Conservation (phyloP, 2,888 invertebrate species). For the Tuta absoluta region DNA sequence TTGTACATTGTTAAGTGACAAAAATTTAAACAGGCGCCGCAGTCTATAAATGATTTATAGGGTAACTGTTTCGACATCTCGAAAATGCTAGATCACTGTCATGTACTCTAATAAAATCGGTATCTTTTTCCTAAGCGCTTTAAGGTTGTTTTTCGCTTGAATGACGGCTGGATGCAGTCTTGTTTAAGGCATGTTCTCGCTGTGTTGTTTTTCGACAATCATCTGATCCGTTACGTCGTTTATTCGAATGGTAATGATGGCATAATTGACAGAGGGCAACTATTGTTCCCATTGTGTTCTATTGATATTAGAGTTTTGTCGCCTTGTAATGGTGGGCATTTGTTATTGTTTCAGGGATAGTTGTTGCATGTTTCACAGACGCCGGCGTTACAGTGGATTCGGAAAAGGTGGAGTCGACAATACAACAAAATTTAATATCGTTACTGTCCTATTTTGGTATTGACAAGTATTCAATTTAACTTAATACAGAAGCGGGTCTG, state of each 20-base stretch:
- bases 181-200: conserved; percentile 59
- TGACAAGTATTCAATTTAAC: background rate
- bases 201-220: conserved; percentile 71
- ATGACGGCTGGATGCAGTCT: conserved; percentile 38
- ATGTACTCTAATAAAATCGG: conserved; percentile 37
- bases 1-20: conserved; percentile 67
- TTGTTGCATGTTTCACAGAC: conserved; percentile 57
- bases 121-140: conserved; percentile 47
- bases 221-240: conserved; percentile 76
- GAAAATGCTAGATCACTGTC: conserved; percentile 64
- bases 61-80: conserved; percentile 63
- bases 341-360: conserved; percentile 68
- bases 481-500: background rate
- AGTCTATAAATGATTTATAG: conserved; percentile 74
- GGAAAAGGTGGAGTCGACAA: conserved; percentile 72
- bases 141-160: conserved; percentile 57
- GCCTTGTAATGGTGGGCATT: conserved; percentile 73
- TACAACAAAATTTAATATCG: conserved; percentile 40
- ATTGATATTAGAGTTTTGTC: conserved; percentile 79
- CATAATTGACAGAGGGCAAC: conserved; percentile 79
- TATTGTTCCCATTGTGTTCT: conserved; percentile 79
- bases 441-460: background rate
- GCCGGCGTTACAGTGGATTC: conserved; percentile 57
- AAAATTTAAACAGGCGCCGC: conserved; percentile 63
- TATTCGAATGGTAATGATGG: conserved; percentile 79